Percentiles rank a stretch among this genome's conserved stretches.
Conservation (phyloP, 2,888 invertebrate genomes). For the Troglohyphantes excavatus region DNA sequence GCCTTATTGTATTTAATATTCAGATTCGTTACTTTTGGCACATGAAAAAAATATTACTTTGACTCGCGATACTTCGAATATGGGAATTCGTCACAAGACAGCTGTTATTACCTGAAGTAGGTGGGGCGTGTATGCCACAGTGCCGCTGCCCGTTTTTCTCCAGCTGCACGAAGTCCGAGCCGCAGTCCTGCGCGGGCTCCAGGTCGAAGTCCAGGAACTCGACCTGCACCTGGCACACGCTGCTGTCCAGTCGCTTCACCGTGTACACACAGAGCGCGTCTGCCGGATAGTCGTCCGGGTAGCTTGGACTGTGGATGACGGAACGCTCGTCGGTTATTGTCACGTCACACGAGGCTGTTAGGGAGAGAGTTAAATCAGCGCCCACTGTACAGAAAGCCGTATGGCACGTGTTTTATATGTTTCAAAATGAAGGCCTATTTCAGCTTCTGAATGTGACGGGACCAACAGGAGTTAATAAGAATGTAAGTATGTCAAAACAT, state of each 20-base stretch:
- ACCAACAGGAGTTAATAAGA: too few species aligned
- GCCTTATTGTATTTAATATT: too few species aligned
- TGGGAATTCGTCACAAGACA: too few species aligned
- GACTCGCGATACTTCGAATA: too few species aligned
- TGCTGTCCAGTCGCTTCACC: constrained; percentile 60
- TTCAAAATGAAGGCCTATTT: too few species aligned
- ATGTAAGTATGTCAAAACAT: too few species aligned
- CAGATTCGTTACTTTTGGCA: too few species aligned
- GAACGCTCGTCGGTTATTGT: constrained; percentile 62
- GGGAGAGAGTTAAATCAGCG: background rate
- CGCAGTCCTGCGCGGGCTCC: constrained; percentile 78
- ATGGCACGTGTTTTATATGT: too few species aligned
- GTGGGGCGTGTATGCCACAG: constrained; percentile 74
- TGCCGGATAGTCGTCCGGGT: constrained; percentile 79
- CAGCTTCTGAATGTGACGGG: too few species aligned
- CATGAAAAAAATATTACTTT: too few species aligned
- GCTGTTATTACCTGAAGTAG: constrained; percentile 74
- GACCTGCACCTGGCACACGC: constrained; percentile 80
- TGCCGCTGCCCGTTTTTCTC: constrained; percentile 75
- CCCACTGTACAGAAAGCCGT: too few species aligned
- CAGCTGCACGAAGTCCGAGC: constrained; percentile 80
- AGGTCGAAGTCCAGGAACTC: constrained; percentile 80
- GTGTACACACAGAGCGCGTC: constrained; percentile 78
- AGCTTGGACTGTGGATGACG: constrained; percentile 78
- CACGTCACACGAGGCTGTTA: constrained; percentile 76